phyloP scores from a whole-genome alignment of 2,113 vertebrate genomes.

The Chiloscyllium plagiosum region DNA sequence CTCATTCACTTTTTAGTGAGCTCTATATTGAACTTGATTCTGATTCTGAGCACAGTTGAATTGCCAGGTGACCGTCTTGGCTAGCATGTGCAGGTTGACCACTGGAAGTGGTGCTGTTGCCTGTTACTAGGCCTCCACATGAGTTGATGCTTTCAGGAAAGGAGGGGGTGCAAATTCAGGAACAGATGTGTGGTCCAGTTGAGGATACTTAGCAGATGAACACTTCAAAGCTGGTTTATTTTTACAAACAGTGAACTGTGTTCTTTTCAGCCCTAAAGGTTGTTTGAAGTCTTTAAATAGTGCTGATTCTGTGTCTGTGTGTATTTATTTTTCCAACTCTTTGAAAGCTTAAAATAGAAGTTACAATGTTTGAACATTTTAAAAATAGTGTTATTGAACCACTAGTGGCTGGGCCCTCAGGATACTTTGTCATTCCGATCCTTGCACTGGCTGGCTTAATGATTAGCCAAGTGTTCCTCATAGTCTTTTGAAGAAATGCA shows the following conservation, averaged over 20 bases:
- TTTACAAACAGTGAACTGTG: background rate
- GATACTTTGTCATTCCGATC: background rate
- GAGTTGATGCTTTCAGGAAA: background rate
- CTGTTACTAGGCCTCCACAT: background rate
- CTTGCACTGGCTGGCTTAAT: background rate
- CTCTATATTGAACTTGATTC: background rate
- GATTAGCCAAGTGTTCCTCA: background rate
- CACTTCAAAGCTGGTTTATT: constrained; percentile 15
- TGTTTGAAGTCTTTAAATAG: constrained; percentile 30
- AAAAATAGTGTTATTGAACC: constrained; percentile 34
- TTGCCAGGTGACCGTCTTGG: background rate
- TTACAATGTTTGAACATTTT: constrained; percentile 8
- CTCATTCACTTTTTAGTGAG: background rate
- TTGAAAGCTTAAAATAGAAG: background rate
- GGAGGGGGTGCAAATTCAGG: background rate
- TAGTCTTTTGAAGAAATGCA: background rate
- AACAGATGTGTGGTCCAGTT: background rate
- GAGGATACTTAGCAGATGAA: background rate
- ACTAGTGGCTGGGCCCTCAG: background rate
- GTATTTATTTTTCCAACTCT: constrained; percentile 21
- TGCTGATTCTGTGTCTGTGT: background rate
- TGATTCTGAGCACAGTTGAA: background rate
- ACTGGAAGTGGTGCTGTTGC: background rate
- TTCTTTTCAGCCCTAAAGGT: background rate
- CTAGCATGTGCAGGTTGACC: background rate